These are phyloP conservation scores for Chouioia cunea DNA, from an alignment of 2,888 invertebrate genomes.

Conservation along the genomic window DNA sequence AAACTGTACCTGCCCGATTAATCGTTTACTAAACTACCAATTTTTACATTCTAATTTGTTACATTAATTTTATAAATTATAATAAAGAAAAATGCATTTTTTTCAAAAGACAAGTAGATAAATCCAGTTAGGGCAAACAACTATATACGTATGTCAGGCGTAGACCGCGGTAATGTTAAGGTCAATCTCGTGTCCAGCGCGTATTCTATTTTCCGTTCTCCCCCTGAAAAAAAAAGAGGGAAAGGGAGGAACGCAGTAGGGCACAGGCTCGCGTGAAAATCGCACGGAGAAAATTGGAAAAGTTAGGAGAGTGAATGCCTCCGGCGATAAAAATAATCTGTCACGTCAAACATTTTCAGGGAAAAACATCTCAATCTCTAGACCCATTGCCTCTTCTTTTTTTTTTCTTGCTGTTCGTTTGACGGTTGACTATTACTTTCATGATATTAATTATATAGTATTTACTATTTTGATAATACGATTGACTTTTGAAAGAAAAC, in stretches of 20 bases:
- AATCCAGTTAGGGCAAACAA: no score
- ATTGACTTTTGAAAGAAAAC: no score
- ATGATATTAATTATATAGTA: no score
- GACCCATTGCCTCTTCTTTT: conserved; percentile 3
- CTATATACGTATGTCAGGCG: not conserved
- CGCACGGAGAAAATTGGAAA: conserved; percentile 43
- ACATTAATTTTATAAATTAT: no score
- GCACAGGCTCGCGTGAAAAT: conserved; percentile 12
- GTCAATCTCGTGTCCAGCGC: conserved; percentile 17
- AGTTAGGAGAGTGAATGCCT: conserved; percentile 21
- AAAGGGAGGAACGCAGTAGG: conserved; percentile 9
- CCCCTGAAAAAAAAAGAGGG: conserved; percentile 9
- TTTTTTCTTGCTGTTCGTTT: not conserved
- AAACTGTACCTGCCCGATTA: no score
- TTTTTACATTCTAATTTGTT: no score
- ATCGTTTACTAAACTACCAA: no score
- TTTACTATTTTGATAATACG: no score
- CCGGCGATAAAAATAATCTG: conserved; percentile 41
- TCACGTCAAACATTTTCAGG: conserved; percentile 41
- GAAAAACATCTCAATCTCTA: conserved; percentile 36
- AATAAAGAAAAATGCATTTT: no score
- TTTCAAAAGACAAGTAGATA: no score
- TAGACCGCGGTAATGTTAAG: conserved; percentile 6
- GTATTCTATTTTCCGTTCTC: not conserved
- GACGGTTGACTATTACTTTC: no score